Evolutionary conservation across 2,888 invertebrate species (phyloP), one percentile per base, ranked within the genome.

Genomic region (Cephus pulcher): DNA sequence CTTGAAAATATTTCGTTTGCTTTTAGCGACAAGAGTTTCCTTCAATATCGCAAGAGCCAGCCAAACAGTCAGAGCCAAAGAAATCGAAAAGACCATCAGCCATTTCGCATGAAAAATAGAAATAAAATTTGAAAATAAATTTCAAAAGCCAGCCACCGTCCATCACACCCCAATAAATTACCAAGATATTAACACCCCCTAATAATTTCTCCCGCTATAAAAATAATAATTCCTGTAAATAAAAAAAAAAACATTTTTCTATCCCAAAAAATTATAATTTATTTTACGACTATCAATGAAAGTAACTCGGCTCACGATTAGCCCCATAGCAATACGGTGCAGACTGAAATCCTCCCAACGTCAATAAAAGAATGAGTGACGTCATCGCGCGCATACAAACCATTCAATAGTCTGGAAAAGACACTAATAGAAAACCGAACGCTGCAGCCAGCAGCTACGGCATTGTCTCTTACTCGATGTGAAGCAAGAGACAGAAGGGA

Each of bases 31-130:
- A 15, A 23, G 23, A 56, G 23, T 56, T 15, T 23, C 23, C 0
- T 56, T 56, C 9, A 2, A 6, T 9, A 56, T 56, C 23, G 40
- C 6, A 56, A 56, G 40, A 56, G 40, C 23, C 4, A 1, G 6
- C 0, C 0, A 56, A 15, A 23, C 23, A 15, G 40, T 23, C 0
- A 56, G 23, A 56, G 15, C 40, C 0, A 56, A 56, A 9, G 23
- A 56, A 15, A 35, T 15, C 40, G 40, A 40, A 15, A 40, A 4
- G 15, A 9, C 15, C 23, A 23, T 56, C 40, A 23, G 4, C 9
- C 6, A 56, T 56, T 56, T 56, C 23, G 0, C 1, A 9, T 0
- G 1, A 56, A 23, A 0, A 9, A 56, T 12, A 0, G 0, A 56
- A 15, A 23, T 1, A 56, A 56, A 15, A 1, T 40, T 23, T 40